A percentile compares a stretch with the other conserved stretches of the same genome.
Conservation (phyloP, 2,888 invertebrate species). For the Caradrina kadenii region DNA sequence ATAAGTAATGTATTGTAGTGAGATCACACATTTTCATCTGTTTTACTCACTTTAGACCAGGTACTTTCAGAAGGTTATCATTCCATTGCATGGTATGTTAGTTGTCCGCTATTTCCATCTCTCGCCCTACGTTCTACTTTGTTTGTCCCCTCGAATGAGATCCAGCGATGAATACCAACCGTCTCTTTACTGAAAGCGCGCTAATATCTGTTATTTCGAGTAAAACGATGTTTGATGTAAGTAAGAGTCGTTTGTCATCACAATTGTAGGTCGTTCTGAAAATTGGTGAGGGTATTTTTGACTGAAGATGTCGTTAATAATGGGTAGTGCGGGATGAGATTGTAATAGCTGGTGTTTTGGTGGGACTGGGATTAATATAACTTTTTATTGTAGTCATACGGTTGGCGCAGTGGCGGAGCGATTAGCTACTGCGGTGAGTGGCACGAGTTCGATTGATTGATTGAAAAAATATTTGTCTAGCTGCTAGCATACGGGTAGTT, state of each 20-base stretch:
- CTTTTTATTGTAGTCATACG: too few relatives aligned
- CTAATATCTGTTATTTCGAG: slow-evolving; percentile 56
- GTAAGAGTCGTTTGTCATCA: slow-evolving; percentile 21
- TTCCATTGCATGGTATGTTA: too few relatives aligned
- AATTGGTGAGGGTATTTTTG: slow-evolving; percentile 26
- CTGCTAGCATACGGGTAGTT: too few relatives aligned
- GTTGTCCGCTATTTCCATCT: neutral
- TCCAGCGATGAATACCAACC: neutral
- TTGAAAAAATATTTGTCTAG: too few relatives aligned
- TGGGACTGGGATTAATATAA: too few relatives aligned
- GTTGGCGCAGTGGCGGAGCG: too few relatives aligned
- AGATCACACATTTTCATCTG: too few relatives aligned
- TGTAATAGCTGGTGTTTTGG: neutral
- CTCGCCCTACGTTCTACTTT: neutral
- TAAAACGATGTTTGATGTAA: slow-evolving; percentile 49
- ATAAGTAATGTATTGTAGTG: too few relatives aligned
- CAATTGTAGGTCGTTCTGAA: slow-evolving; percentile 33
- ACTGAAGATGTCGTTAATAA: slow-evolving; percentile 25
- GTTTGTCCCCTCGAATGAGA: neutral
- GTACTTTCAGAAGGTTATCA: too few relatives aligned
- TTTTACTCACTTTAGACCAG: too few relatives aligned
- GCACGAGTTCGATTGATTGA: too few relatives aligned
- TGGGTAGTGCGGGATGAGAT: slow-evolving; percentile 4
- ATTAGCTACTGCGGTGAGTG: too few relatives aligned
- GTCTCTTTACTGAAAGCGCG: neutral